Evolutionary conservation across 2,797 vertebrate species (phyloP).

Genomic region (Siniperca scherzeri): DNA sequence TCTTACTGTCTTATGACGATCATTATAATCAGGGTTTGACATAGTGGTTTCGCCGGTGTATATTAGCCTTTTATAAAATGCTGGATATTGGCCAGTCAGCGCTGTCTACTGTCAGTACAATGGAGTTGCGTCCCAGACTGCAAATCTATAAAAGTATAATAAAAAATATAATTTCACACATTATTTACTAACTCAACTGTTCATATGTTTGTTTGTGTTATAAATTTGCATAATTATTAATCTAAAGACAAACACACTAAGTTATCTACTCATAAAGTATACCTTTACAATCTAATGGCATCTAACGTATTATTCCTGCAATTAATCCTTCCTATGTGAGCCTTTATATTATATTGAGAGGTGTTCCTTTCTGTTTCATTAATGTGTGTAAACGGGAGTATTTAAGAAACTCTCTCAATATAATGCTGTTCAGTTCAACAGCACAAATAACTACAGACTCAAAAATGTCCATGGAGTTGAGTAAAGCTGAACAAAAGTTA

Average conservation of each 20-base stretch:
- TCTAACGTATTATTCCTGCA: neutral
- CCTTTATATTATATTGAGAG: neutral
- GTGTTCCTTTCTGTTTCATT: neutral
- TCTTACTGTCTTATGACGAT: conserved; percentile 33
- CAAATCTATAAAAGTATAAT: neutral
- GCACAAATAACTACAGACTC: conserved; percentile 1
- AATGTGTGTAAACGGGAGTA: neutral
- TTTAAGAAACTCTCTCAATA: neutral
- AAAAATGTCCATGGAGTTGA: conserved; percentile 17
- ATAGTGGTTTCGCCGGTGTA: conserved; percentile 10
- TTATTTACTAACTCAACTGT: neutral
- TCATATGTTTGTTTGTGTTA: neutral
- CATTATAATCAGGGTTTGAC: conserved; percentile 33
- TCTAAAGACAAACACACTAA: neutral
- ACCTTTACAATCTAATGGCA: neutral
- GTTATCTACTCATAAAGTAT: neutral
- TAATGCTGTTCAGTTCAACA: neutral
- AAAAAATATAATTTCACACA: neutral
- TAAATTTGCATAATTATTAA: neutral
- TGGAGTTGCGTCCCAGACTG: neutral
- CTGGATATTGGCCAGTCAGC: conserved; percentile 30
- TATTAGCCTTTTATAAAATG: conserved; percentile 32
- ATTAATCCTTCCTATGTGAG: neutral
- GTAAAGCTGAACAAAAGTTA: conserved; percentile 31
- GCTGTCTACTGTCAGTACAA: neutral